A percentile compares a stretch with the other conserved stretches of the same genome.
Conservation (phyloP, 2,888 invertebrate genomes). For the Rotaria macrura region DNA sequence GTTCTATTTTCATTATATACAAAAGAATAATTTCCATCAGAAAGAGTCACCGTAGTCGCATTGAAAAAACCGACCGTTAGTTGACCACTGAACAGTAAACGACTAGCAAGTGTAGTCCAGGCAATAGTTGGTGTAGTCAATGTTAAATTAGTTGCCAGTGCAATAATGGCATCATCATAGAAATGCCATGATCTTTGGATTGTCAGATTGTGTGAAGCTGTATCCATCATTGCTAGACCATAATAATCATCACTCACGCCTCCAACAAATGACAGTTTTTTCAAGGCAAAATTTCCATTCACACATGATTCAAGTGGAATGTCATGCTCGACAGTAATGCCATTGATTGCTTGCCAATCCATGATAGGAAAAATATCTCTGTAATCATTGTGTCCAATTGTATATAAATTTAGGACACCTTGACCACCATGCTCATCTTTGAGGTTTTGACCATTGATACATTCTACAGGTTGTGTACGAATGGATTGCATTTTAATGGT, state of each 20-base stretch:
- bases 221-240: neutral
- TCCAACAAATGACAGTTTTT: neutral
- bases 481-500: neutral
- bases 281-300: neutral
- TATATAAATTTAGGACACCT: neutral
- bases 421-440: neutral
- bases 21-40: neutral
- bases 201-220: neutral
- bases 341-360: constrained; percentile 3
- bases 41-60: neutral
- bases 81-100: neutral
- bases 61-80: neutral
- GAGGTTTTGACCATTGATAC: neutral
- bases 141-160: neutral
- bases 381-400: neutral
- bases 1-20: neutral
- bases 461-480: neutral
- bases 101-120: neutral
- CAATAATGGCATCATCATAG: neutral
- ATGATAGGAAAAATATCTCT: neutral
- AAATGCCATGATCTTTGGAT: neutral
- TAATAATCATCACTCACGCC: neutral
- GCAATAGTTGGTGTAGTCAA: neutral
- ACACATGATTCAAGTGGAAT: neutral
- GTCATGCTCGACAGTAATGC: neutral